Evolutionary conservation across 2,888 invertebrate genomes (phyloP).

Genomic region (Hypena proboscidalis): DNA sequence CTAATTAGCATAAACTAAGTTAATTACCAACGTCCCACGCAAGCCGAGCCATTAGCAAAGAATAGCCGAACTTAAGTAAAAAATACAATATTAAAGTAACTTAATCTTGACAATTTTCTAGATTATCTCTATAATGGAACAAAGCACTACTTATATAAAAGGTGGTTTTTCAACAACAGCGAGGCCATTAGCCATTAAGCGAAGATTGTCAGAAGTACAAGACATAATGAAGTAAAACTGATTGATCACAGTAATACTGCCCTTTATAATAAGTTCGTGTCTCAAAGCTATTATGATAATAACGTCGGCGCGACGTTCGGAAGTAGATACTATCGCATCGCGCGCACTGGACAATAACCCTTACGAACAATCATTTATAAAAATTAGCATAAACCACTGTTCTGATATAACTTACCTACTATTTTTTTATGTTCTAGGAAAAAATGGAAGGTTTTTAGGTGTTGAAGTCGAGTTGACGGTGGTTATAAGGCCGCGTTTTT

Average conservation of each 20-base stretch:
- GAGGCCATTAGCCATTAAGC: conserved; percentile 10
- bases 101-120: neutral
- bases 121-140: neutral
- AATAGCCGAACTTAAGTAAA: too few relatives aligned
- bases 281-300: conserved; percentile 78
- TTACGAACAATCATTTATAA: conserved; percentile 74
- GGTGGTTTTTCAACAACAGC: conserved; percentile 1
- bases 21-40: too few relatives aligned
- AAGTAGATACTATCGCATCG: conserved; percentile 80
- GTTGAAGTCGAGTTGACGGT: conserved; percentile 4
- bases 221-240: conserved; percentile 68
- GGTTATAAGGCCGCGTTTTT: neutral
- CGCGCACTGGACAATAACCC: conserved; percentile 82
- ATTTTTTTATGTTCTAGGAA: conserved; percentile 42
- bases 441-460: conserved; percentile 5
- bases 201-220: conserved; percentile 35
- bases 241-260: conserved; percentile 64
- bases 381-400: conserved; percentile 68
- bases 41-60: too few relatives aligned
- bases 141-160: neutral
- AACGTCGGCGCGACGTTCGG: conserved; percentile 77
- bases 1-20: too few relatives aligned
- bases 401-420: conserved; percentile 54
- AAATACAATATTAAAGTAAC: neutral
- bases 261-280: conserved; percentile 74